Percentiles rank a stretch among this genome's conserved stretches.
Evolutionary conservation across 2,888 invertebrate genomes (phyloP).

Genomic region (Prenolepis imparis): DNA sequence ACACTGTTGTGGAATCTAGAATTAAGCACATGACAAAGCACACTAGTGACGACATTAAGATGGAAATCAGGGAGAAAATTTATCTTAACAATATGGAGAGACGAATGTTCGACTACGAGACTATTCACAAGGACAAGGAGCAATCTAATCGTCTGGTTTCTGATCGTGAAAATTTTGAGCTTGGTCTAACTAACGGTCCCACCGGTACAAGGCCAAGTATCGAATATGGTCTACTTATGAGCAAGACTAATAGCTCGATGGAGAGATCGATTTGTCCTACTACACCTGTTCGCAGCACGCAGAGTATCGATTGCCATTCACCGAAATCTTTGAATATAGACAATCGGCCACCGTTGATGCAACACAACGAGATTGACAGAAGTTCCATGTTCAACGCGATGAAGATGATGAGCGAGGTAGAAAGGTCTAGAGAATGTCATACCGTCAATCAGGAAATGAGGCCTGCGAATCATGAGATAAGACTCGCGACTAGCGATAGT

Average conservation of each 20-base stretch:
- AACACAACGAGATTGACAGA: slow-evolving; percentile 75
- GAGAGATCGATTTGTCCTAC: slow-evolving; percentile 71
- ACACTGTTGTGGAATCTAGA: slow-evolving; percentile 72
- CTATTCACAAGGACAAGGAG: slow-evolving; percentile 76
- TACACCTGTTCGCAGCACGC: slow-evolving; percentile 64
- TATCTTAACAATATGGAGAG: slow-evolving; percentile 77
- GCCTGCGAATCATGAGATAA: slow-evolving; percentile 70
- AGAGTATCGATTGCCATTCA: slow-evolving; percentile 69
- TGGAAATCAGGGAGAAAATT: slow-evolving; percentile 78
- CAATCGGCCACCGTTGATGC: slow-evolving; percentile 64
- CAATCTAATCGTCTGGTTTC: slow-evolving; percentile 50
- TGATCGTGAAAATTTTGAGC: slow-evolving; percentile 72
- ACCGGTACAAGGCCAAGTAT: slow-evolving; percentile 56
- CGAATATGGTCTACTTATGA: slow-evolving; percentile 66
- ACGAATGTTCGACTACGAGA: slow-evolving; percentile 76
- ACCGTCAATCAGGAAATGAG: slow-evolving; percentile 66
- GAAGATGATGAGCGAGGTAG: slow-evolving; percentile 75
- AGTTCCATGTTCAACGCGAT: slow-evolving; percentile 73
- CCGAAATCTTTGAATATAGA: slow-evolving; percentile 72
- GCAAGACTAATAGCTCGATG: slow-evolving; percentile 59
- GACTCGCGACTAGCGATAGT: slow-evolving; percentile 66
- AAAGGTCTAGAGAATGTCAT: slow-evolving; percentile 70
- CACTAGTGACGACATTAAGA: slow-evolving; percentile 76
- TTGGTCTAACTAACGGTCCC: slow-evolving; percentile 53
- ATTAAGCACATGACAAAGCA: slow-evolving; percentile 72